phyloP scores from a whole-genome alignment of 2,888 invertebrate species.

The Morpho deidamia region DNA sequence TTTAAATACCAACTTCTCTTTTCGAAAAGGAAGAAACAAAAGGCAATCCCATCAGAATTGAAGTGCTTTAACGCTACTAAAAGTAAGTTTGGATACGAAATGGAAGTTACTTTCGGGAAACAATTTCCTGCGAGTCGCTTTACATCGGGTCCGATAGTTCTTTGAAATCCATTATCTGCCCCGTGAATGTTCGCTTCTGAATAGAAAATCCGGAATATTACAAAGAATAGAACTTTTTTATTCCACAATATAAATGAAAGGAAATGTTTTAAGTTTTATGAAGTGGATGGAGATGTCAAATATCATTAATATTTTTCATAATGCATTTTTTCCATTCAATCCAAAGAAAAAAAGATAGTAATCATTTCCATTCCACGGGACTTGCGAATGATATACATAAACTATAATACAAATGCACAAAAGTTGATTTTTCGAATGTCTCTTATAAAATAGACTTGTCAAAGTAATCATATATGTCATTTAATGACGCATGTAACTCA shows the following conservation, averaged over 20 bases:
- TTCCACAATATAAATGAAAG: slow-evolving; percentile 10
- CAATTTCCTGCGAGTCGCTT: slow-evolving; percentile 17
- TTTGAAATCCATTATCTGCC: slow-evolving; percentile 16
- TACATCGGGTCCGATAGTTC: slow-evolving; percentile 16
- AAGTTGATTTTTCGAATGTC: no score
- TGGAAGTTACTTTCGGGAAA: slow-evolving; percentile 14
- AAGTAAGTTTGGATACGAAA: slow-evolving; percentile 3
- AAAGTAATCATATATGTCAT: no score
- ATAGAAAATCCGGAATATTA: slow-evolving; percentile 6
- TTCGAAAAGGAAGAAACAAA: neutral
- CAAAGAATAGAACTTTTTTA: slow-evolving; percentile 6
- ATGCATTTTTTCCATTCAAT: no score
- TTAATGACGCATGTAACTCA: no score
- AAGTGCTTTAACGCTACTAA: neutral
- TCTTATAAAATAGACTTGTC: no score
- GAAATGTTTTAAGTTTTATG: neutral
- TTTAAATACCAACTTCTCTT: neutral
- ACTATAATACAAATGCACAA: no score
- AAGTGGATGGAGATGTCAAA: neutral
- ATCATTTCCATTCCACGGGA: no score
- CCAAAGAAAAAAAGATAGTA: no score
- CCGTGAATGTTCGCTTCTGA: slow-evolving; percentile 12
- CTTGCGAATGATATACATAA: no score
- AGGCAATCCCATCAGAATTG: neutral
- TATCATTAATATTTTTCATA: neutral